Percentiles rank a stretch among this genome's conserved stretches.
phyloP scores from a whole-genome alignment of 2,797 vertebrate genomes.

The Sternarchorhynchus goeldii region DNA sequence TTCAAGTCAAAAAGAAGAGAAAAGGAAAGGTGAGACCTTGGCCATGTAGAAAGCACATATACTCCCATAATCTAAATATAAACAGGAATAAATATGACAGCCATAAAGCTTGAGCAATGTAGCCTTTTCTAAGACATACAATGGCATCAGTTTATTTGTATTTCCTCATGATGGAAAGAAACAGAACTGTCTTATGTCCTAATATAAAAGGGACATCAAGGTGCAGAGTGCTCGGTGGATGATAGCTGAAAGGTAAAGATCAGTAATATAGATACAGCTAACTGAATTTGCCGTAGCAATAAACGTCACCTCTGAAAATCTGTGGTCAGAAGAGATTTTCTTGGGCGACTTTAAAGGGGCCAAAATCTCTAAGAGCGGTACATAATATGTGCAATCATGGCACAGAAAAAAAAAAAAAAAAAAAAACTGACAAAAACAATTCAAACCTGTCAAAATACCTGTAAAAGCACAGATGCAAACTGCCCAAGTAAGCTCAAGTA shows the following conservation, averaged over 20 bases:
- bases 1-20: constrained; percentile 74
- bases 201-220: constrained; percentile 67
- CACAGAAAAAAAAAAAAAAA: constrained; percentile 3
- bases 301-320: constrained; percentile 13
- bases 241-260: constrained; percentile 45
- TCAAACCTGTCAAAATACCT: constrained; percentile 38
- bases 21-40: constrained; percentile 58
- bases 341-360: constrained; percentile 43
- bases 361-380: constrained; percentile 21
- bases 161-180: constrained; percentile 63
- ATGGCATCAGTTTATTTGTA: constrained; percentile 67
- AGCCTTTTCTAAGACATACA: constrained; percentile 53
- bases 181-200: constrained; percentile 59
- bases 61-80: constrained; percentile 68
- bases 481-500: constrained; percentile 46
- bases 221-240: constrained; percentile 65
- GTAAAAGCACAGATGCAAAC: constrained; percentile 5
- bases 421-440: constrained; percentile 68
- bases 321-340: constrained; percentile 26
- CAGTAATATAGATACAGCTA: constrained; percentile 26
- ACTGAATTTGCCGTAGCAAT: constrained; percentile 23
- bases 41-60: constrained; percentile 69
- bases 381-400: constrained; percentile 42
- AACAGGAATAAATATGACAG: constrained; percentile 75
- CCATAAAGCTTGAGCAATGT: constrained; percentile 44